Percentiles rank a stretch among this genome's conserved stretches.
phyloP scores from a whole-genome alignment of 2,113 vertebrate genomes.

The Catharus minimus region DNA sequence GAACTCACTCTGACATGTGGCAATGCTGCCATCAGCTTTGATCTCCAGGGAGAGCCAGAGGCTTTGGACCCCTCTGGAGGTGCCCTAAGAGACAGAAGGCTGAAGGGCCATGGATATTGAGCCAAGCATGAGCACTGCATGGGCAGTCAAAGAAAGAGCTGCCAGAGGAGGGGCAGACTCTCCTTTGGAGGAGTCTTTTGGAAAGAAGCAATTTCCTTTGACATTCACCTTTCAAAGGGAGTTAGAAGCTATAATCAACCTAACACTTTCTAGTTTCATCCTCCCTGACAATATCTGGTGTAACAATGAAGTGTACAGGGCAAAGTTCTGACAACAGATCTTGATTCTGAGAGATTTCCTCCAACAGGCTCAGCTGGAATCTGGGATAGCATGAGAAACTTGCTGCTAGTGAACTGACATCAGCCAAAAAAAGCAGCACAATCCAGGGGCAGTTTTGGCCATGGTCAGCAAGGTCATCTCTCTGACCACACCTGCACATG shows the following conservation, averaged over 20 bases:
- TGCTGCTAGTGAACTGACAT: neutral
- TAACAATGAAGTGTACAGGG: neutral
- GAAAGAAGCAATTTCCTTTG: neutral
- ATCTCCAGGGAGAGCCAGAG: neutral
- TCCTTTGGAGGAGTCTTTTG: neutral
- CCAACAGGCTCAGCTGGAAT: neutral
- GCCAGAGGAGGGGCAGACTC: neutral
- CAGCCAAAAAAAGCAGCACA: neutral
- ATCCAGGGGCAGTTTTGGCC: neutral
- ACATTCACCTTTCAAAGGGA: neutral
- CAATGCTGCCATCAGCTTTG: neutral
- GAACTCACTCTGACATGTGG: neutral
- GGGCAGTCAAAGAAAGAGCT: neutral
- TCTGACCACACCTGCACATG: accelerated
- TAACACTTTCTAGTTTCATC: neutral
- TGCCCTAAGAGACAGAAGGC: neutral
- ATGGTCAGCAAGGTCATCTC: neutral
- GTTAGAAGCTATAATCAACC: neutral
- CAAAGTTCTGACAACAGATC: neutral
- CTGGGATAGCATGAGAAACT: neutral
- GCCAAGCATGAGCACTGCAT: accelerated
- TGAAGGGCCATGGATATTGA: neutral
- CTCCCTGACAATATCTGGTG: neutral
- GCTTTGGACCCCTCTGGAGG: neutral
- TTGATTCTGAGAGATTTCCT: neutral